Evolutionary conservation across 2,797 vertebrate species (phyloP).

Genomic region (Sardinella longiceps): DNA sequence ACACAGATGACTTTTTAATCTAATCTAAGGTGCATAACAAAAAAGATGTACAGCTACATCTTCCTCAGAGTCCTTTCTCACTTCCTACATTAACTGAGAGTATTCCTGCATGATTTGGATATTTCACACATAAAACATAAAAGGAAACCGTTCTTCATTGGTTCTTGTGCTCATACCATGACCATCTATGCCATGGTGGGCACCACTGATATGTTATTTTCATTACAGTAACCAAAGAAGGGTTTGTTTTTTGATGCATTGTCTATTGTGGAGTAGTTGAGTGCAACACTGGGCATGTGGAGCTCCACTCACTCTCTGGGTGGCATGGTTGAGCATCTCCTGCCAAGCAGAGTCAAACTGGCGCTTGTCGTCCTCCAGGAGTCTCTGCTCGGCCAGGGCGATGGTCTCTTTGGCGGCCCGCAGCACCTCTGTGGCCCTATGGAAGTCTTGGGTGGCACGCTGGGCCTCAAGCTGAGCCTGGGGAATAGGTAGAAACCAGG

Average conservation of each 20-base stretch:
- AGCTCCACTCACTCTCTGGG: slow-evolving; percentile 82
- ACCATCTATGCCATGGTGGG: no score
- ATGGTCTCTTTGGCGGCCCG: slow-evolving; percentile 95
- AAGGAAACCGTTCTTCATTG: no score
- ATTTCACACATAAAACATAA: no score
- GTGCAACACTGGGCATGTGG: not conserved
- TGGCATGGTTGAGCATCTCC: slow-evolving; percentile 98
- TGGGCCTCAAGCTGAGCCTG: slow-evolving; percentile 96
- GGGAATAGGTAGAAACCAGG: not conserved
- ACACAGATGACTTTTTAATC: no score
- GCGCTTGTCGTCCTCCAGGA: slow-evolving; percentile 91
- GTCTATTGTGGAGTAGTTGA: not conserved
- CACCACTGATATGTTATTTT: no score
- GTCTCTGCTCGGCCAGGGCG: slow-evolving; percentile 89
- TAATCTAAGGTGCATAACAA: no score
- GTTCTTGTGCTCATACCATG: no score
- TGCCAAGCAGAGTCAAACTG: slow-evolving; percentile 98
- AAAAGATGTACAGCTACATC: no score
- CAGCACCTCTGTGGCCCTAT: slow-evolving; percentile 91
- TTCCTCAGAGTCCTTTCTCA: no score
- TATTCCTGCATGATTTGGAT: not conserved
- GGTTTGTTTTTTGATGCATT: not conserved
- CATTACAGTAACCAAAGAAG: no score
- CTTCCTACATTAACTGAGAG: no score
- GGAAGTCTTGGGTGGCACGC: slow-evolving; percentile 93